Conservation (phyloP, 1,140 invertebrate species). For the Scaptomyza pallida region DNA sequence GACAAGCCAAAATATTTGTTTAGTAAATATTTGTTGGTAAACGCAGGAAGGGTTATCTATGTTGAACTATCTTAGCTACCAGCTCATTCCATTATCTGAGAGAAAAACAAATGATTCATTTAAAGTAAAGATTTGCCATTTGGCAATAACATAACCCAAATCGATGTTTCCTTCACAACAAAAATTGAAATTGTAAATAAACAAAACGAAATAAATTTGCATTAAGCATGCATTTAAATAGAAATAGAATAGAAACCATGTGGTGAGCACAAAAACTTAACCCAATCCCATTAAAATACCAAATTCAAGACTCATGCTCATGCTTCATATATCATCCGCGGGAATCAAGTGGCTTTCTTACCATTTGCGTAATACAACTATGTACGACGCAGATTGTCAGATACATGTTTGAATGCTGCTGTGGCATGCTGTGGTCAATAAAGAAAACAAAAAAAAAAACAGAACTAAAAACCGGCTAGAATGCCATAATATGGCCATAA, state of each 20-base stretch:
- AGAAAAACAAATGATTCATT: no score
- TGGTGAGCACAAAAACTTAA: not conserved
- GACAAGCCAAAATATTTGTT: not conserved
- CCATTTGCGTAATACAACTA: constrained; percentile 61
- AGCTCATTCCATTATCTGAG: no score
- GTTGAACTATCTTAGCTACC: no score
- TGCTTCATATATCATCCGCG: constrained; percentile 34
- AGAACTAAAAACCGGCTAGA: constrained; percentile 74
- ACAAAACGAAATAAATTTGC: constrained; percentile 16
- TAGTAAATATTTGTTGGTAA: no score
- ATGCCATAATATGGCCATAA: constrained; percentile 59
- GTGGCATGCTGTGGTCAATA: constrained; percentile 58
- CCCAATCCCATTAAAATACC: constrained; percentile 25
- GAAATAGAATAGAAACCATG: constrained; percentile 4
- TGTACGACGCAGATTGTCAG: constrained; percentile 52
- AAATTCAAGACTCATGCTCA: constrained; percentile 16
- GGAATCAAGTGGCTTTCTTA: constrained; percentile 30
- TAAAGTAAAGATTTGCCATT: no score
- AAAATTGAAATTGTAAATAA: constrained; percentile 15
- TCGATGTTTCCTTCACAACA: not conserved
- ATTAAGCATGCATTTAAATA: constrained; percentile 11
- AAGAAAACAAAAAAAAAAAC: constrained; percentile 14
- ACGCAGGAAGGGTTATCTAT: no score
- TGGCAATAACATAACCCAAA: not conserved
- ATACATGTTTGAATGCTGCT: constrained; percentile 19